Base-by-base conservation (phyloP, 1,140 invertebrate genomes). In the Lanistes nyassanus region DNA sequence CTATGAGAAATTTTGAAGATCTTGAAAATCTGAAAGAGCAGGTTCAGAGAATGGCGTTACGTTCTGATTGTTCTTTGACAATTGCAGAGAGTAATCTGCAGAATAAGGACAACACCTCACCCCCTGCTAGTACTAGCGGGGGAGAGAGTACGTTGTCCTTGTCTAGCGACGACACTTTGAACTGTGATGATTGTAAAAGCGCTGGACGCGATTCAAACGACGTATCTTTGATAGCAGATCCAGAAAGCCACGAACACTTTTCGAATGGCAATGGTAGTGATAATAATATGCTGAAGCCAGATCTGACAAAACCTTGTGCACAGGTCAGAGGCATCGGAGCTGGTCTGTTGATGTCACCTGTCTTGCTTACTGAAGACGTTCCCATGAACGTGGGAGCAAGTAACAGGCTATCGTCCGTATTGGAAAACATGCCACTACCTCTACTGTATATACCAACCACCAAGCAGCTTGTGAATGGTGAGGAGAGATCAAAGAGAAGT, bases 371-470 rank as follows among this genome's bases (percentile, higher is more conserved):
- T 66, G 80, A 85, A 74, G 86, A 87, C 79, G 70, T 87, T 21
- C 80, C 83, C 34, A 78, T 86, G 53, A 77, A 79, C 34, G 77
- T 86, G 42, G 80, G 78, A 39, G 70, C 81, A 47, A 81, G 82
- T 64, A 84, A 82, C 47, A 58, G 82, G 21, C 80, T 88, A 42
- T 87, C 85, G 39, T 79, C 81, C 16, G 86, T 88, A 16, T 76
- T 86, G 37, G 84, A 87, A 75, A 87, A 84, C 75, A 84, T 88
- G 26, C 81, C 84, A 29, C 75, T 83, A 60, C 80, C 81, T 29
- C 74, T 87, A 11, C 69, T 88, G 34, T 88, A 88, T 73, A 81
- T 88, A 74, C 86, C 86, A 36, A 85, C 79, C n/a, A 88, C 86
- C 39, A 82, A 80, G 69, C 85, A 87, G 69, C 78, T 88, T 39